phyloP scores from a whole-genome alignment of 2,888 invertebrate species.

The Pyrrhia umbra region DNA sequence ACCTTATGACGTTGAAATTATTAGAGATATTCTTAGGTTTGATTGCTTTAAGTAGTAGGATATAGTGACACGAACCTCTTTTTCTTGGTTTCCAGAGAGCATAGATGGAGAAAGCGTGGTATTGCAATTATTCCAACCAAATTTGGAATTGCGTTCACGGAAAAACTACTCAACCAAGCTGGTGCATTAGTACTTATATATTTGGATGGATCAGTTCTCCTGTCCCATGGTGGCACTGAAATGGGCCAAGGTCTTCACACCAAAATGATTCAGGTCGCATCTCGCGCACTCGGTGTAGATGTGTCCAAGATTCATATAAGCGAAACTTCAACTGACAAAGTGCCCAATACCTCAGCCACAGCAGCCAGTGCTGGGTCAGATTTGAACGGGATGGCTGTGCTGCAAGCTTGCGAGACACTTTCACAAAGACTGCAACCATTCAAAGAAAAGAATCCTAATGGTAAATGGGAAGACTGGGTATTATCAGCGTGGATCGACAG shows the following conservation, averaged over 20 bases:
- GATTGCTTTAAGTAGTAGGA: too few species aligned
- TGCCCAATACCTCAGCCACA: constrained; percentile 97
- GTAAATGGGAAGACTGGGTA: constrained; percentile 96
- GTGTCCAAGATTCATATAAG: constrained; percentile 94
- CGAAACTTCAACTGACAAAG: constrained; percentile 97
- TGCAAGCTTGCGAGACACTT: constrained; percentile 95
- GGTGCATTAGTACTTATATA: constrained; percentile 97
- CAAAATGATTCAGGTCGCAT: constrained; percentile 98
- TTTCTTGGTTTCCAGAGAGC: constrained; percentile 87
- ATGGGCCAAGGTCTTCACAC: constrained; percentile 99
- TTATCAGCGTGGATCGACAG: constrained; percentile 93
- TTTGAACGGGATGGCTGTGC: constrained; percentile 97
- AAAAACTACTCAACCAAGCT: constrained; percentile 94
- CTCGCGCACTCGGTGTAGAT: constrained; percentile 93
- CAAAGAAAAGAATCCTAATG: constrained; percentile 93
- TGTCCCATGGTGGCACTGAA: constrained; percentile 98
- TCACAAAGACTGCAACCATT: constrained; percentile 93
- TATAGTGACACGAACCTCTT: neutral
- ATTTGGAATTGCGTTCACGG: constrained; percentile 96
- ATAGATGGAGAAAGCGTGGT: constrained; percentile 97
- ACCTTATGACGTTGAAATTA: too few species aligned
- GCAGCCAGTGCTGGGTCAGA: constrained; percentile 97
- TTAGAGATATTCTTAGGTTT: too few species aligned
- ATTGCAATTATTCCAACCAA: constrained; percentile 95
- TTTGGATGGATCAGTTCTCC: constrained; percentile 95